Evolutionary conservation across 2,888 invertebrate species (phyloP).

Genomic region (Leptopilina myrica): DNA sequence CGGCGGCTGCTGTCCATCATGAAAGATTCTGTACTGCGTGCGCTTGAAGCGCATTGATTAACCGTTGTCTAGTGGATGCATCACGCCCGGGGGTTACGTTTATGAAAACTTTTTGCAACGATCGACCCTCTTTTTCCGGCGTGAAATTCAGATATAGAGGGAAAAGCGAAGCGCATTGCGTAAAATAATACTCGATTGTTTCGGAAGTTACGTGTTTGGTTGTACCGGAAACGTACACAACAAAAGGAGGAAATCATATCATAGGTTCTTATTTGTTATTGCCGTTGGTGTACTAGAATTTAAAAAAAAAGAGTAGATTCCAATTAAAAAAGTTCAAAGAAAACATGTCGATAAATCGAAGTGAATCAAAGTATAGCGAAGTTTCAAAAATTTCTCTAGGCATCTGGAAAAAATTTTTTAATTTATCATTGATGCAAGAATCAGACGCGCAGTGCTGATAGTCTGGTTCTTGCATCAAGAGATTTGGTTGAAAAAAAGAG

Average conservation of each 20-base stretch:
- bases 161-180: conserved; percentile 53
- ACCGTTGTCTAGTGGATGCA: conserved; percentile 69
- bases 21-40: conserved; percentile 71
- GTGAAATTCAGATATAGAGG: conserved; percentile 29
- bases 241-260: conserved; percentile 50
- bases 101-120: conserved; percentile 71
- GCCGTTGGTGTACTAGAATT: not conserved
- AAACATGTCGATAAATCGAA: no score
- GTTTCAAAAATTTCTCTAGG: no score
- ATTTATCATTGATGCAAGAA: no score
- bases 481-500: no score
- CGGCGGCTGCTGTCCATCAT: conserved; percentile 71
- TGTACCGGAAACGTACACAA: conserved; percentile 56
- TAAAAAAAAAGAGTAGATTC: not conserved
- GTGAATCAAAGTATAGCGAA: no score
- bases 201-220: conserved; percentile 47
- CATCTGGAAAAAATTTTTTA: no score
- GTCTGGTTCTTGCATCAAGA: no score
- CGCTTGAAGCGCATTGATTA: conserved; percentile 75
- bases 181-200: conserved; percentile 56
- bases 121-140: conserved; percentile 45
- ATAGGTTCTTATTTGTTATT: conserved; percentile 21
- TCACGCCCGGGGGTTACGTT: conserved; percentile 67
- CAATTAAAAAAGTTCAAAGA: no score
- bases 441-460: no score